A percentile compares a stretch with the other conserved stretches of the same genome.
phyloP scores from a whole-genome alignment of 2,888 invertebrate species.

The Diachrysia chrysitis region DNA sequence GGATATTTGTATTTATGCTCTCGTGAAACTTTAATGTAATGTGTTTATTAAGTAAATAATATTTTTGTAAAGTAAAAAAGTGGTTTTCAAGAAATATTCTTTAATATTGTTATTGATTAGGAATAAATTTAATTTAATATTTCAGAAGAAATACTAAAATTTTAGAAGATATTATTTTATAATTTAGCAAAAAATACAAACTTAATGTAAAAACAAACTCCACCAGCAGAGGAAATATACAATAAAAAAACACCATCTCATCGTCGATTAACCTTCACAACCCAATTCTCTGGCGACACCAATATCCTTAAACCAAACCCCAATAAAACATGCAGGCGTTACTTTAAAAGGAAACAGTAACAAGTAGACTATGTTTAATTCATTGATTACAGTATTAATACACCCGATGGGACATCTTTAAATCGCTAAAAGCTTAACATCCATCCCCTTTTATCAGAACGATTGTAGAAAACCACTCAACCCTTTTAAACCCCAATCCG shows the following conservation, averaged over 20 bases:
- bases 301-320: constrained; percentile 1
- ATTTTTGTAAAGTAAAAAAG: neutral
- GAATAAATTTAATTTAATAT: too few species aligned
- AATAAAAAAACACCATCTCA: neutral
- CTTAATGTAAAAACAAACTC: neutral
- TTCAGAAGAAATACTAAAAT: too few species aligned
- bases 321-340: neutral
- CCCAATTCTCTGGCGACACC: neutral
- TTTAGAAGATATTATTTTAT: too few species aligned
- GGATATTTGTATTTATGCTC: constrained; percentile 27
- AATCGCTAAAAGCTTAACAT: constrained; percentile 87
- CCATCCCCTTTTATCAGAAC: constrained; percentile 85
- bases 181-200: neutral
- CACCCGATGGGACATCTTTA: constrained; percentile 80
- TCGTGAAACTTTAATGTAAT: constrained; percentile 19
- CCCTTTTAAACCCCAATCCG: constrained; percentile 88
- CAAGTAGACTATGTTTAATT: constrained; percentile 66
- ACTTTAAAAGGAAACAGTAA: constrained; percentile 11
- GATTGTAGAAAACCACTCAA: constrained; percentile 89
- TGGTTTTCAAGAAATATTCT: neutral
- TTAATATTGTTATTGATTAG: too few species aligned
- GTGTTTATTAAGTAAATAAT: constrained; percentile 22
- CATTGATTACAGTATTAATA: constrained; percentile 74
- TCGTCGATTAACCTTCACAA: neutral
- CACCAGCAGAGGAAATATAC: neutral